Conservation (phyloP, 2,113 vertebrate species). For the Crypturellus undulatus region DNA sequence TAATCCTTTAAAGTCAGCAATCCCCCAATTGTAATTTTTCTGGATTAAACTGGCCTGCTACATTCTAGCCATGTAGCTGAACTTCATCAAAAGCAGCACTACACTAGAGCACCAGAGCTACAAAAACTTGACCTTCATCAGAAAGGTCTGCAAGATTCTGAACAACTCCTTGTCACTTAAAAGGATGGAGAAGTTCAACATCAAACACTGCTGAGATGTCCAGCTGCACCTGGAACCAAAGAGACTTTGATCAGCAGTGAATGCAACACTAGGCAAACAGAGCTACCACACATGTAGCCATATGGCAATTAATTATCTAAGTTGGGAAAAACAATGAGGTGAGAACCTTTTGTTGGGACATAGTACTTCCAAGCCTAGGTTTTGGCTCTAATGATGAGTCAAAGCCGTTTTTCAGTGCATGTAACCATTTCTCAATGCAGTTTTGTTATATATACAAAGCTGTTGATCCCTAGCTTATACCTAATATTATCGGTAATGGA, state of each 20-base stretch:
- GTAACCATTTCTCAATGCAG: background rate
- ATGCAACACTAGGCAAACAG: background rate
- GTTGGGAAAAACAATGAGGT: background rate
- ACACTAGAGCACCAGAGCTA: too few relatives aligned
- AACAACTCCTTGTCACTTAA: background rate
- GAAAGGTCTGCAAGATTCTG: background rate
- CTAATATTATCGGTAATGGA: background rate
- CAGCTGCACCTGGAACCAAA: background rate
- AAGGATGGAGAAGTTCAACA: background rate
- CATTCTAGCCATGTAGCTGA: background rate
- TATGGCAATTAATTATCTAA: fast-evolving
- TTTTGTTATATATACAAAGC: background rate
- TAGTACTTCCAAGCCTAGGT: background rate
- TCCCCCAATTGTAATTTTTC: background rate
- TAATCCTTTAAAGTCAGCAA: background rate
- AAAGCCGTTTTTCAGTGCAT: background rate
- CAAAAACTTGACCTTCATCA: background rate
- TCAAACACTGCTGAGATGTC: background rate
- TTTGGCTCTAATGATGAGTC: background rate
- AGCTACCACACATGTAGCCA: background rate
- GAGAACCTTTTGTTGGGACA: background rate
- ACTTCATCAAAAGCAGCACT: background rate
- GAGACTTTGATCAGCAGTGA: background rate
- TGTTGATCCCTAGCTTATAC: background rate
- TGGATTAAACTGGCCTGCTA: background rate